These are phyloP conservation scores for Acipenser oxyrinchus DNA, from an alignment of 2,797 vertebrate genomes.

Conservation along the genomic window DNA sequence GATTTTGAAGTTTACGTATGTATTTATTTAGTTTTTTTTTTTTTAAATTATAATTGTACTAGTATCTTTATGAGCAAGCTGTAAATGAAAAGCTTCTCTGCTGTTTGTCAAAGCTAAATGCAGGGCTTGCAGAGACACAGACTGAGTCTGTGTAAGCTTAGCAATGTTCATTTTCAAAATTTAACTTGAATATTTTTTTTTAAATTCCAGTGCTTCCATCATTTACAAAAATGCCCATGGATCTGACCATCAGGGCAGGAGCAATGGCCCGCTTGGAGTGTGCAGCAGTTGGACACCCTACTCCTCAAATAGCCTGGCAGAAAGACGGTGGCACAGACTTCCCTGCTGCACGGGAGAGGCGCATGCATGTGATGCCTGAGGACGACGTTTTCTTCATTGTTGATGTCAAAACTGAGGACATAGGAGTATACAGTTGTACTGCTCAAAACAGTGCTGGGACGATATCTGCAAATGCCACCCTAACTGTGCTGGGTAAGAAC, in stretches of 20 bases:
- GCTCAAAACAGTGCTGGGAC: slow-evolving; percentile 89
- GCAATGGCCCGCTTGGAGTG: slow-evolving; percentile 87
- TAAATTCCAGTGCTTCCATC: slow-evolving; percentile 78
- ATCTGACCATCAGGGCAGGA: slow-evolving; percentile 82
- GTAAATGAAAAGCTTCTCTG: background rate
- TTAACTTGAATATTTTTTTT: background rate
- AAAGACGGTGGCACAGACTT: slow-evolving; percentile 96
- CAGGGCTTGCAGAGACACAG: background rate
- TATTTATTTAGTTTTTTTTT: too few species aligned
- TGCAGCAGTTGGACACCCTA: slow-evolving; percentile 78
- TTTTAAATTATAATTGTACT: too few species aligned
- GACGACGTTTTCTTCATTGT: slow-evolving; percentile 97
- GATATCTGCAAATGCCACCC: slow-evolving; percentile 83
- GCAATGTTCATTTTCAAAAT: background rate
- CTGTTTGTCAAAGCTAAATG: background rate
- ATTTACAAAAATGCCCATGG: slow-evolving; percentile 92
- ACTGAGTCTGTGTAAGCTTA: background rate
- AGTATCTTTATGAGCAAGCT: too few species aligned
- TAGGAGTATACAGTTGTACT: slow-evolving; percentile 89
- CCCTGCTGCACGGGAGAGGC: slow-evolving; percentile 84
- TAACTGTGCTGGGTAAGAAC: slow-evolving; percentile 83
- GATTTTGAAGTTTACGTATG: too few species aligned
- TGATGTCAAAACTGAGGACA: slow-evolving; percentile 85
- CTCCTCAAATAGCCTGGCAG: slow-evolving; percentile 95
- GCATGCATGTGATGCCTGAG: slow-evolving; percentile 98